phyloP scores from a whole-genome alignment of 2,888 invertebrate species.

The Coenonympha arcania region DNA sequence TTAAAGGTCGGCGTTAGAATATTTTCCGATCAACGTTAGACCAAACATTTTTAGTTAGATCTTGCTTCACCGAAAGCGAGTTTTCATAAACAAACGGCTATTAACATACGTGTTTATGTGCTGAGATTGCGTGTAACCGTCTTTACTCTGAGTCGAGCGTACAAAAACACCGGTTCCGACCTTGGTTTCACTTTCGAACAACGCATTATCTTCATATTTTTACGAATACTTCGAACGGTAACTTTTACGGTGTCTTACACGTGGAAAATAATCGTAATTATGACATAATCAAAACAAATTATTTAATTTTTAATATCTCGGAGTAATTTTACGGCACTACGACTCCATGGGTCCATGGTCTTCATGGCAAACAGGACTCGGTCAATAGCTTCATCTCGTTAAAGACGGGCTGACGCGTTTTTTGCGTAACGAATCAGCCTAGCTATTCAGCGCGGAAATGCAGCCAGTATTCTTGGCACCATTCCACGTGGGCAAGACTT shows the following conservation, averaged over 20 bases:
- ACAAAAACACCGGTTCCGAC: constrained; percentile 30
- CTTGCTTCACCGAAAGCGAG: constrained; percentile 37
- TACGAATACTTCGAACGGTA: constrained; percentile 2
- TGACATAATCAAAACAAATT: not conserved
- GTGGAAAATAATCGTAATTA: not conserved
- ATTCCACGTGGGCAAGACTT: no score
- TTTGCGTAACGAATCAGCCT: no score
- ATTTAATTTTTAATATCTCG: not conserved
- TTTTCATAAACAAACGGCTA: constrained; percentile 30
- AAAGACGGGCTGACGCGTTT: no score
- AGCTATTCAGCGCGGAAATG: no score
- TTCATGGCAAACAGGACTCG: no score
- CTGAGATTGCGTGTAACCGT: constrained; percentile 35
- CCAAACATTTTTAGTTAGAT: constrained; percentile 26
- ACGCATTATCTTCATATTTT: constrained; percentile 24
- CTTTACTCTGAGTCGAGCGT: constrained; percentile 26
- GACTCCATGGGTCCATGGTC: no score
- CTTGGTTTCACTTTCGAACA: constrained; percentile 60
- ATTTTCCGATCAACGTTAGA: constrained; percentile 3
- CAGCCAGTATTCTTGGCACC: no score
- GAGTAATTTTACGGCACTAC: no score
- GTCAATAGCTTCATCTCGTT: no score
- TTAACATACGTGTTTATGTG: constrained; percentile 35
- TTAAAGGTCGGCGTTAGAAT: not conserved
- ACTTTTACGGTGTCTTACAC: constrained; percentile 18